A percentile compares a stretch with the other conserved stretches of the same genome.
These are phyloP conservation scores for Naso thynnoides DNA, from an alignment of 2,797 vertebrate species.

Conservation along the genomic window DNA sequence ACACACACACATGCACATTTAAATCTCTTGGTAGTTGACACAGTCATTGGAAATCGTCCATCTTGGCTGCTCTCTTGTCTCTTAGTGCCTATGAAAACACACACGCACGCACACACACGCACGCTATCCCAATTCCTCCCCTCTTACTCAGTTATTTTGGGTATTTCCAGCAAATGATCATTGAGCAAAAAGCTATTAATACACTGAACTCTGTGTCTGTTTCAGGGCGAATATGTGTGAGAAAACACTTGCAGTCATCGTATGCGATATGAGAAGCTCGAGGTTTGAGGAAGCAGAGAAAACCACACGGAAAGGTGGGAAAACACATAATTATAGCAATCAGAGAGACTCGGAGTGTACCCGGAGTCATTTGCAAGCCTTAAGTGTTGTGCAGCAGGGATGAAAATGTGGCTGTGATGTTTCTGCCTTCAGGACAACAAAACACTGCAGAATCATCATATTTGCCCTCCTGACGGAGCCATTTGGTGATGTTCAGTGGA, in stretches of 20 bases:
- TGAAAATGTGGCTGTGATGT: constrained; percentile 51
- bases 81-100: constrained; percentile 36
- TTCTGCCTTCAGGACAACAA: constrained; percentile 51
- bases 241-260: constrained; percentile 29
- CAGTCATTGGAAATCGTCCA: constrained; percentile 50
- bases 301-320: constrained; percentile 38
- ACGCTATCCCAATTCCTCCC: constrained; percentile 33
- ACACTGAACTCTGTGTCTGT: constrained; percentile 24
- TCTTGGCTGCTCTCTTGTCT: constrained; percentile 29
- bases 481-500: constrained; percentile 32
- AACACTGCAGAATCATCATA: constrained; percentile 33
- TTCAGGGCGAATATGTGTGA: neutral
- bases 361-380: constrained; percentile 46
- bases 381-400: constrained; percentile 53
- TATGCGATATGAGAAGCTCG: constrained; percentile 37
- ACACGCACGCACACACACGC: constrained; percentile 10
- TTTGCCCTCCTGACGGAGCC: constrained; percentile 52
- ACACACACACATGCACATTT: constrained; percentile 32
- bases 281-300: constrained; percentile 40
- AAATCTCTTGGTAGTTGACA: constrained; percentile 56
- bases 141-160: constrained; percentile 53
- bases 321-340: constrained; percentile 60
- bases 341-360: constrained; percentile 25
- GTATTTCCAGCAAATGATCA: constrained; percentile 61
- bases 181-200: constrained; percentile 58